These are phyloP conservation scores for Hesperia comma DNA, from an alignment of 2,888 invertebrate genomes.

Conservation along the genomic window DNA sequence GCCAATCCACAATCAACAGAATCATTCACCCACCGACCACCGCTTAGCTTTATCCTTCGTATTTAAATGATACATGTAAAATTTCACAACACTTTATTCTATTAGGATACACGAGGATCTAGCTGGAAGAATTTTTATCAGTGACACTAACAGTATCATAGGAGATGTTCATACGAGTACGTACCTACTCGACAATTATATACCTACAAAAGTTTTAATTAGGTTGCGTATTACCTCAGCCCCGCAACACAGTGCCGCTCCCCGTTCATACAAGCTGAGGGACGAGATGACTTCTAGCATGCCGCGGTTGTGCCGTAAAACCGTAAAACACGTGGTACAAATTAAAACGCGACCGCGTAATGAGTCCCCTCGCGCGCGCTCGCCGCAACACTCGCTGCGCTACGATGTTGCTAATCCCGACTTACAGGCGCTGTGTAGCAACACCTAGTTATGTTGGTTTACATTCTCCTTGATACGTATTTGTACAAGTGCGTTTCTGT, in stretches of 20 bases:
- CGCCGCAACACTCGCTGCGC: slow-evolving; percentile 52
- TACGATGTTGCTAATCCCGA: slow-evolving; percentile 52
- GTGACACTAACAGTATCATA: background rate
- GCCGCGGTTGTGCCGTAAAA: slow-evolving; percentile 38
- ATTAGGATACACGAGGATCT: background rate
- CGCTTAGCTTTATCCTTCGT: no score
- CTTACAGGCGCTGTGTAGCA: slow-evolving; percentile 47
- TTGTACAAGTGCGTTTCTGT: slow-evolving; percentile 15
- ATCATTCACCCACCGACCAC: no score
- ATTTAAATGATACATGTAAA: no score
- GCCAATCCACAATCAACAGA: no score
- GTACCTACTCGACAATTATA: no score
- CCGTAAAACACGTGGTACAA: slow-evolving; percentile 72
- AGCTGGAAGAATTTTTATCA: background rate
- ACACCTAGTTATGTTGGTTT: slow-evolving; percentile 6
- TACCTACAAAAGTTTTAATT: slow-evolving; percentile 5
- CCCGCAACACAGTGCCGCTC: slow-evolving; percentile 3
- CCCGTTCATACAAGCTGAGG: slow-evolving; percentile 16
- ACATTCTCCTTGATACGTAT: slow-evolving; percentile 7
- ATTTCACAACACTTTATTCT: no score
- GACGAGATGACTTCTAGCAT: slow-evolving; percentile 15
- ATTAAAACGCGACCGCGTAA: slow-evolving; percentile 77
- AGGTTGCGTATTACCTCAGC: background rate
- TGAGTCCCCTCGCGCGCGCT: slow-evolving; percentile 52
- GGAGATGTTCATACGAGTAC: background rate